These are phyloP conservation scores for Turritopsis dohrnii DNA, from an alignment of 30 jellyfish, hydroid and myxozoan genomes.

Conservation along the genomic window DNA sequence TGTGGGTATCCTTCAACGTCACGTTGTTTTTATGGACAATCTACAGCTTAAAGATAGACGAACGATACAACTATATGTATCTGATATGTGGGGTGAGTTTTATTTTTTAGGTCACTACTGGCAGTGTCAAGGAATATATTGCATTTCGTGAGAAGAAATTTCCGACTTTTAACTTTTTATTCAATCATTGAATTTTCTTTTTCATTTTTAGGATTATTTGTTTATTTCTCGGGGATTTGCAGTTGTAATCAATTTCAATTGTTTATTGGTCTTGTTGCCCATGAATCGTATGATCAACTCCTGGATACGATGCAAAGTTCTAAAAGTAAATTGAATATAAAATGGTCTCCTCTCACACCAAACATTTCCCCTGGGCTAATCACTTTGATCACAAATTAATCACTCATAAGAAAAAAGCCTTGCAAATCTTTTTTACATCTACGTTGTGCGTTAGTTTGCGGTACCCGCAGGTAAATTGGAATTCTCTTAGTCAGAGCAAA, in stretches of 20 bases:
- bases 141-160: neutral
- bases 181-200: neutral
- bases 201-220: slow-evolving; percentile 49
- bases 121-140: neutral
- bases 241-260: slow-evolving; percentile 38
- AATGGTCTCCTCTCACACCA: too few relatives aligned
- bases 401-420: too few relatives aligned
- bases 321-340: slow-evolving; percentile 61
- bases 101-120: neutral
- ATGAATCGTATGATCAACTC: slow-evolving; percentile 53
- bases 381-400: too few relatives aligned
- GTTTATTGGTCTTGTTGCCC: slow-evolving; percentile 60
- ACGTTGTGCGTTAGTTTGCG: too few relatives aligned
- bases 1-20: neutral
- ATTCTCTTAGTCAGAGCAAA: too few relatives aligned
- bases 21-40: slow-evolving; percentile 6
- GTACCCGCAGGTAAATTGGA: too few relatives aligned
- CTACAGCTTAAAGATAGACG: neutral
- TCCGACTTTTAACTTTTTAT: neutral
- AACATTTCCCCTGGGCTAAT: too few relatives aligned
- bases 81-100: slow-evolving; percentile 11
- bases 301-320: slow-evolving; percentile 39
- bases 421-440: too few relatives aligned
- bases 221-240: slow-evolving; percentile 83
- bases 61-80: neutral